phyloP scores from a whole-genome alignment of 1,140 invertebrate genomes.

The Scaptomyza montana region DNA sequence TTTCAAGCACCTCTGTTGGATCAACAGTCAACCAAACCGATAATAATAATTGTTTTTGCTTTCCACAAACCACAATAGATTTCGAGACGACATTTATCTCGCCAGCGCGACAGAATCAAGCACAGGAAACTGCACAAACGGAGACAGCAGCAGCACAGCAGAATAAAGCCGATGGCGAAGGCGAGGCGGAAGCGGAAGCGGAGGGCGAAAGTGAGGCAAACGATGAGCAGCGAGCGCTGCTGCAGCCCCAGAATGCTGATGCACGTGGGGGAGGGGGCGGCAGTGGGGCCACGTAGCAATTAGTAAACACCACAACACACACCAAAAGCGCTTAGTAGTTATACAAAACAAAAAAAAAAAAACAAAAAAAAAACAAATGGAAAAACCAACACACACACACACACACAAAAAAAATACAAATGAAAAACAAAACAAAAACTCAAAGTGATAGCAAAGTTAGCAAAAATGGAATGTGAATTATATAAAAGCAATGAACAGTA shows the following conservation, averaged over 20 bases:
- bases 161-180: constrained; percentile 30
- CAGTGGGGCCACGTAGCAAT: constrained; percentile 76
- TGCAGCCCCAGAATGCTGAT: constrained; percentile 49
- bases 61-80: constrained; percentile 42
- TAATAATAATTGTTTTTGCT: constrained; percentile 28
- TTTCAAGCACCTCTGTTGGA: constrained; percentile 18
- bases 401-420: not conserved
- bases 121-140: constrained; percentile 18
- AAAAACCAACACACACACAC: constrained; percentile 46
- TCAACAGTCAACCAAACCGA: not conserved
- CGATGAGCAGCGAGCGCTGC: constrained; percentile 72
- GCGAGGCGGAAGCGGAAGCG: constrained; percentile 26
- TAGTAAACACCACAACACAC: constrained; percentile 53
- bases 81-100: constrained; percentile 83
- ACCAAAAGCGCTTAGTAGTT: constrained; percentile 60
- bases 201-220: constrained; percentile 63
- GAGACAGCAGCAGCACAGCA: constrained; percentile 26
- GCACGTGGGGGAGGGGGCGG: constrained; percentile 33
- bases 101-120: constrained; percentile 53
- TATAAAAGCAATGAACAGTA: constrained; percentile 83
- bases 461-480: constrained; percentile 83
- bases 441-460: constrained; percentile 82
- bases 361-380: constrained; percentile 5
- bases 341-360: constrained; percentile 28
- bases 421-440: constrained; percentile 53